Conservation (phyloP, 2,888 invertebrate genomes). For the Chelonus formosanus region DNA sequence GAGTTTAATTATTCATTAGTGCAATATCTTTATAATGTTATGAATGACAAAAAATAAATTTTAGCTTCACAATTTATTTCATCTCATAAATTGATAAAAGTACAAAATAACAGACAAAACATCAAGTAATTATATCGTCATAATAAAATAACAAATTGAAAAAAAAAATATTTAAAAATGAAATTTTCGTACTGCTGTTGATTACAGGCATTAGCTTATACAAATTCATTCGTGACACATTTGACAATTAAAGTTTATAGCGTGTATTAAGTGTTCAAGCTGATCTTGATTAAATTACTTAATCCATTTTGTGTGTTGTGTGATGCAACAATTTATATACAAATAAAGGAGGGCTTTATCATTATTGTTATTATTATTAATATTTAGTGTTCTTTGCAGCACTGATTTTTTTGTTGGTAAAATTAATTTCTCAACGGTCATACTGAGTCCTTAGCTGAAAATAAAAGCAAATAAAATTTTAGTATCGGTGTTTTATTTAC, state of each 20-base stretch:
- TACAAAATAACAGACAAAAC: constrained; percentile 54
- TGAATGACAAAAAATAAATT: constrained; percentile 7
- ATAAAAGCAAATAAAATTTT: too few relatives aligned
- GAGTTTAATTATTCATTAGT: too few relatives aligned
- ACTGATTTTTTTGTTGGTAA: neutral
- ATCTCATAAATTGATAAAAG: constrained; percentile 56
- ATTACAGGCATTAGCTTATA: too few relatives aligned
- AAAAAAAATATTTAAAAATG: too few relatives aligned
- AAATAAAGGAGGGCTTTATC: constrained; percentile 51
- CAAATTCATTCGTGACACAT: too few relatives aligned
- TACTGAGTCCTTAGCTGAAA: too few relatives aligned
- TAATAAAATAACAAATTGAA: constrained; percentile 51
- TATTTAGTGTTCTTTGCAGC: neutral
- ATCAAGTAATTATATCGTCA: constrained; percentile 41
- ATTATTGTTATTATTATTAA: constrained; percentile 1
- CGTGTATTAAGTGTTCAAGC: constrained; percentile 33
- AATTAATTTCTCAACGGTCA: too few relatives aligned
- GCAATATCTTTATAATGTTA: neutral
- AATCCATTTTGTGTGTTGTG: constrained; percentile 18
- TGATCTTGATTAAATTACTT: constrained; percentile 32
- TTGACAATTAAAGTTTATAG: constrained; percentile 4
- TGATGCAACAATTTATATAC: constrained; percentile 49
- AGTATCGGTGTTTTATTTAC: too few relatives aligned
- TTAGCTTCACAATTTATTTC: constrained; percentile 47
- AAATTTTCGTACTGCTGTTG: too few relatives aligned